phyloP scores from a whole-genome alignment of 2,888 invertebrate genomes.

The Cerceris ruficornis region DNA sequence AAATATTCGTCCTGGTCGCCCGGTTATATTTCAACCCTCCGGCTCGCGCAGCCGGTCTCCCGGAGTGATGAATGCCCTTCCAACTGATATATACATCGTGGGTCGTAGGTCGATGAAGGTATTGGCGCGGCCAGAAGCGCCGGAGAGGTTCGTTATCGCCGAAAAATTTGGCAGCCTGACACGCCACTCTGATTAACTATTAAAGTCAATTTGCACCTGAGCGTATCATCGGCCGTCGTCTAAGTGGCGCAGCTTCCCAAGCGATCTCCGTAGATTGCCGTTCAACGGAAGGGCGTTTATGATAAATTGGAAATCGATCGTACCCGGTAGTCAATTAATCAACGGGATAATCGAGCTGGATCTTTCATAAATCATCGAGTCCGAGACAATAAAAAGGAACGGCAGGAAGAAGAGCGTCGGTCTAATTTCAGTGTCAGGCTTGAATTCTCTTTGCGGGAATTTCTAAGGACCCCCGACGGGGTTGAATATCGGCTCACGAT shows the following conservation, averaged over 20 bases:
- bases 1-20: slow-evolving; percentile 57
- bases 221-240: slow-evolving; percentile 33
- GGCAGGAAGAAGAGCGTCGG: not conserved
- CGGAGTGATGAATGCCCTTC: slow-evolving; percentile 62
- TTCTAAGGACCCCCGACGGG: slow-evolving; percentile 24
- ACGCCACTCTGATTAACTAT: slow-evolving; percentile 56
- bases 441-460: slow-evolving; percentile 44
- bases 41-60: slow-evolving; percentile 35
- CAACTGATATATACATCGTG: slow-evolving; percentile 44
- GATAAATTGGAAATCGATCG: slow-evolving; percentile 67
- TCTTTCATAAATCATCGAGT: slow-evolving; percentile 65
- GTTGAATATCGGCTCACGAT: slow-evolving; percentile 10
- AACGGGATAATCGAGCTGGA: slow-evolving; percentile 52
- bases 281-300: slow-evolving; percentile 32
- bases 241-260: slow-evolving; percentile 20
- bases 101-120: slow-evolving; percentile 46
- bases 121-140: slow-evolving; percentile 35
- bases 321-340: slow-evolving; percentile 60
- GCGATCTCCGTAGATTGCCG: slow-evolving; percentile 26
- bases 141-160: slow-evolving; percentile 48
- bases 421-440: slow-evolving; percentile 42
- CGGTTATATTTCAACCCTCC: slow-evolving; percentile 65
- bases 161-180: slow-evolving; percentile 58
- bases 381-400: not conserved
- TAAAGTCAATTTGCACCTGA: slow-evolving; percentile 60